phyloP scores from a whole-genome alignment of 2,797 vertebrate genomes.

The Rhabdomys pumilio region DNA sequence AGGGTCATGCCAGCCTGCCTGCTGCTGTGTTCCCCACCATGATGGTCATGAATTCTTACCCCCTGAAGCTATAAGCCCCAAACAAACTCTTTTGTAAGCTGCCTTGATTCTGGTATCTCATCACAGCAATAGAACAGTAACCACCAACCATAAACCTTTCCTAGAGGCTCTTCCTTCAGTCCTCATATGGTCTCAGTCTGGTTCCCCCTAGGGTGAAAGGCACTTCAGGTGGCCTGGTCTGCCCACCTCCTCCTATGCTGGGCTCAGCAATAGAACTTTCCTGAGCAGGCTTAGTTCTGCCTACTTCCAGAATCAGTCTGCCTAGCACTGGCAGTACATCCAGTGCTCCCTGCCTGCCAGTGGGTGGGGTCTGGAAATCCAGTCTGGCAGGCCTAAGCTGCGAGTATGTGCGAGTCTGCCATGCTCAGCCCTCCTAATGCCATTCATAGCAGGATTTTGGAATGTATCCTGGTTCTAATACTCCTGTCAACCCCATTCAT shows the following conservation, averaged over 20 bases:
- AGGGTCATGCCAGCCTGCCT: neutral
- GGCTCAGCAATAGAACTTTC: slow-evolving; percentile 15
- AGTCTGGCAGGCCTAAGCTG: slow-evolving; percentile 20
- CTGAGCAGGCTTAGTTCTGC: neutral
- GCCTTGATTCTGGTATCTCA: neutral
- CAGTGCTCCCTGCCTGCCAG: slow-evolving; percentile 72
- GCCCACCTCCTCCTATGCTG: neutral
- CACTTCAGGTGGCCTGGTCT: neutral
- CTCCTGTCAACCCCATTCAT: neutral
- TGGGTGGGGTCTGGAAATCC: neutral
- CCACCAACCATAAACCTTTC: neutral
- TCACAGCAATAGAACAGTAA: neutral
- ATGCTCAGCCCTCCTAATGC: slow-evolving; percentile 20
- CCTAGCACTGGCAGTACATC: slow-evolving; percentile 66
- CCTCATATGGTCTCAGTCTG: neutral
- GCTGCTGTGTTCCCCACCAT: neutral
- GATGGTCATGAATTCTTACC: neutral
- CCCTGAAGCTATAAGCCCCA: neutral
- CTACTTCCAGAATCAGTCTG: slow-evolving; percentile 69
- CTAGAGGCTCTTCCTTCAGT: neutral
- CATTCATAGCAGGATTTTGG: neutral
- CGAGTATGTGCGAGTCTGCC: neutral
- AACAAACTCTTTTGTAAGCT: neutral
- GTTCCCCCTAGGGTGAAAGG: neutral
- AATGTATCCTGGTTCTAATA: neutral